Evolutionary conservation across 2,797 vertebrate genomes (phyloP).

Genomic region (Hypotaenidia okinawae): DNA sequence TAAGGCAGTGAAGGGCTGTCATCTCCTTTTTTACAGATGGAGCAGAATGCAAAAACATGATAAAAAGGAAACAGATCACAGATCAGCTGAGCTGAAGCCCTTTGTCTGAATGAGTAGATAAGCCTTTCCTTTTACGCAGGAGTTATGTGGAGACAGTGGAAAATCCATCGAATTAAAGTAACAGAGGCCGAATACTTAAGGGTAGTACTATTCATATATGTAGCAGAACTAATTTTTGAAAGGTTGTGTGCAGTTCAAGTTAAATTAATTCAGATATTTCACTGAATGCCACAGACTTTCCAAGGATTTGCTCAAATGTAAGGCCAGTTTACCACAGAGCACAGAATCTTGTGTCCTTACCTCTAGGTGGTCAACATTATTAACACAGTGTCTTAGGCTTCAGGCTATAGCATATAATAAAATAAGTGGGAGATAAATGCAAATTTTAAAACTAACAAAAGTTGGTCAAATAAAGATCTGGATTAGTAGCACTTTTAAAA

Average conservation of each 20-base stretch:
- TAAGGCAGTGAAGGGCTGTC: conserved; percentile 18
- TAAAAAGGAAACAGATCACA: conserved; percentile 31
- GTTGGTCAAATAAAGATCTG: background rate
- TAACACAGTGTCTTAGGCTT: background rate
- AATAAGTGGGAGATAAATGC: background rate
- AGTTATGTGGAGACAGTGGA: conserved; percentile 22
- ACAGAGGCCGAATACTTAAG: conserved; percentile 27
- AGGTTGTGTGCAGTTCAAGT: conserved; percentile 38
- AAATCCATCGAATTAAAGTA: conserved; percentile 45
- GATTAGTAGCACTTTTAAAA: background rate
- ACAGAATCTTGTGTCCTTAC: background rate
- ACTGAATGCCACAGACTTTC: conserved; percentile 1
- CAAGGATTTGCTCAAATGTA: conserved; percentile 27
- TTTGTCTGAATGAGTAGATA: conserved; percentile 55
- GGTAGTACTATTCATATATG: conserved; percentile 20
- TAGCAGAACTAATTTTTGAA: conserved; percentile 44
- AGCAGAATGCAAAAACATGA: background rate
- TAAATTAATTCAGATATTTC: conserved; percentile 39
- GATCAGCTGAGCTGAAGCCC: conserved; percentile 38
- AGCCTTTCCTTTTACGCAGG: conserved; percentile 1
- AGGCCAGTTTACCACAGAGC: background rate
- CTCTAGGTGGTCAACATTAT: background rate
- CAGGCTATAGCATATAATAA: background rate
- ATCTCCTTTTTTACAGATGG: conserved; percentile 23
- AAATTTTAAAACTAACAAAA: background rate